Evolutionary conservation across 92 coral and sea anemone species (phyloP), one percentile per base, ranked within the genome.

Genomic region (Isaurus tuberculatus): DNA sequence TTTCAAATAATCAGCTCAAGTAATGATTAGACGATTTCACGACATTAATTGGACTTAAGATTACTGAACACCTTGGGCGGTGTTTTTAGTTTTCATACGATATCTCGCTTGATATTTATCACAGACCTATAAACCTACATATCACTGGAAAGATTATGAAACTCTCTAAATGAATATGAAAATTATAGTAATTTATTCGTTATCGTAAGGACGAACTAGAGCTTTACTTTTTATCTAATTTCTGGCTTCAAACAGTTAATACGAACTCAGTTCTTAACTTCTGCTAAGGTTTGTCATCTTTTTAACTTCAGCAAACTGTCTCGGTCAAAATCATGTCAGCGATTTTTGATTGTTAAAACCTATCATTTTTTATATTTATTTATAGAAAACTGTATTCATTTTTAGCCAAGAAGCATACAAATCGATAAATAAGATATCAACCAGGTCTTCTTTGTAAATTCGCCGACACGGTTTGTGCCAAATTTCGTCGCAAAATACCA

Each of bases 401-500:
- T 63, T 63, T 63, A 63, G 27, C 68, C 68, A 23, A 63, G 68
- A 63, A 23, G 68, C 68, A 32, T 32, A 63, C 31, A 63, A 63
- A 63, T 63, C 68, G 68, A 63, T 63, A 23, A 63, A 63, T 63
- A 63, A 63, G 32, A 63, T 23, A 63, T 63, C 68, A 63, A 63
- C 31, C 68, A 63, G 68, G 68, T 63, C 68, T 63, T 63, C 68
- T 63, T 63, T 63, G 6, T 63, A 63, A 63, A 63, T 63, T 63
- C 68, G 68, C 68, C 31, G 68, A 63, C 68, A 63, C 68, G 68
- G 68, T 63, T 63, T 63, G 68, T 63, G 68, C 68, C 68, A 63
- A 22, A 63, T 63, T 63, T 22, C 68, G 68, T 63, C 28, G 68
- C 31, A 63, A 63, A 63, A 63, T 22, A 63, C 27, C 31, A 60